These are phyloP conservation scores for Marronus borbonicus DNA, from an alignment of 2,888 invertebrate species.

Conservation along the genomic window DNA sequence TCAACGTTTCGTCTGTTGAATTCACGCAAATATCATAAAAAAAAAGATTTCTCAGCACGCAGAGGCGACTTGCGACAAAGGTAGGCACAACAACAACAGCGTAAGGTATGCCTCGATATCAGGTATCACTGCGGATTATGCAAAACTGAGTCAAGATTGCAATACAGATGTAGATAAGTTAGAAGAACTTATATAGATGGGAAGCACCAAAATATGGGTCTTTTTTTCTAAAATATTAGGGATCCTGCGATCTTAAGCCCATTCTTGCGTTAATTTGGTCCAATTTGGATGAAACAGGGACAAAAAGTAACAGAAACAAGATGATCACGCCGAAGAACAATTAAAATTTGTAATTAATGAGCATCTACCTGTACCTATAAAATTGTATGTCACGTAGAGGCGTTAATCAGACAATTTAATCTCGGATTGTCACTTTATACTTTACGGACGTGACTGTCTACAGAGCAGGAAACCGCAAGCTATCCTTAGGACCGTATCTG, in stretches of 20 bases:
- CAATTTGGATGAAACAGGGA: background rate
- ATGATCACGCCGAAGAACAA: background rate
- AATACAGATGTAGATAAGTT: too few relatives aligned
- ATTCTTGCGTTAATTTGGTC: too few relatives aligned
- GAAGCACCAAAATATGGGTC: too few relatives aligned
- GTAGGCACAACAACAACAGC: too few relatives aligned
- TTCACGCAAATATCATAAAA: background rate
- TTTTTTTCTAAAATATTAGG: too few relatives aligned
- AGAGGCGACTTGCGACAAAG: too few relatives aligned
- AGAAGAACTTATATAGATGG: too few relatives aligned
- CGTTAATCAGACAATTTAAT: constrained; percentile 54
- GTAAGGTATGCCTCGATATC: too few relatives aligned
- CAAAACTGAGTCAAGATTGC: too few relatives aligned
- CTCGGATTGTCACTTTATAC: constrained; percentile 53
- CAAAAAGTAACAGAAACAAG: background rate
- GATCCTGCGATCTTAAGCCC: too few relatives aligned
- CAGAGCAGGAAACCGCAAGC: constrained; percentile 52
- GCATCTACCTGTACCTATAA: constrained; percentile 18
- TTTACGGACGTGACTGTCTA: constrained; percentile 55
- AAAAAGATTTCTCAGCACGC: background rate
- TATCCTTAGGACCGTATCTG: background rate
- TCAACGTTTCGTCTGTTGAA: too few relatives aligned
- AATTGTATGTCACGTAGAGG: constrained; percentile 51
- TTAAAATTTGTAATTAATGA: constrained; percentile 49
- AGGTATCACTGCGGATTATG: too few relatives aligned